phyloP scores from a whole-genome alignment of 2,113 vertebrate species.

The Eidolon helvum region DNA sequence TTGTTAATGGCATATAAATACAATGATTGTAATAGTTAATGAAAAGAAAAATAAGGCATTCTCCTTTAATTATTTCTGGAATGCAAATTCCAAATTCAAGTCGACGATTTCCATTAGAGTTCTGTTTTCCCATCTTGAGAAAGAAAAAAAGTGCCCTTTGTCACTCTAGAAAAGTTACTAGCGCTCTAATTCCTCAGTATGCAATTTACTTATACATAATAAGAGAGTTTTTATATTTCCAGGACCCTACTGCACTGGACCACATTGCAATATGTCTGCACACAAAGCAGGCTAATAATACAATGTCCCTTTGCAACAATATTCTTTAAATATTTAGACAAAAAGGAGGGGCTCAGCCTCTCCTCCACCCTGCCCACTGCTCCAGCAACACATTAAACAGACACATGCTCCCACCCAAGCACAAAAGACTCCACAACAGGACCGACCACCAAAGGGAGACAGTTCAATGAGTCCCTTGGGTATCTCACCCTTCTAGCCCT shows the following conservation, averaged over 20 bases:
- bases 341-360: not conserved
- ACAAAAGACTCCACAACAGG: not conserved
- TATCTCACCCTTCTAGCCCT: not conserved
- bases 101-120: not conserved
- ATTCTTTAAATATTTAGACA: not conserved
- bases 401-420: not conserved
- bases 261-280: not conserved
- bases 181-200: not conserved
- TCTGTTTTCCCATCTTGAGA: not conserved
- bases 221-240: not conserved
- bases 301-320: not conserved
- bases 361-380: not conserved
- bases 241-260: not conserved
- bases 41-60: not conserved
- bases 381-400: not conserved
- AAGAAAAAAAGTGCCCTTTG: not conserved
- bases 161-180: not conserved
- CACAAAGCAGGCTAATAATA: not conserved
- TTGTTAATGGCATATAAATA: not conserved
- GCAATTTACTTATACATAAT: not conserved
- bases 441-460: not conserved
- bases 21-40: not conserved
- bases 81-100: slow-evolving; percentile 10
- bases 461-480: not conserved
- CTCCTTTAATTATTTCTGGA: not conserved